Evolutionary conservation across 2,888 invertebrate species (phyloP), one percentile per base, ranked within the genome.

Genomic region (Cerastis rubricosa): DNA sequence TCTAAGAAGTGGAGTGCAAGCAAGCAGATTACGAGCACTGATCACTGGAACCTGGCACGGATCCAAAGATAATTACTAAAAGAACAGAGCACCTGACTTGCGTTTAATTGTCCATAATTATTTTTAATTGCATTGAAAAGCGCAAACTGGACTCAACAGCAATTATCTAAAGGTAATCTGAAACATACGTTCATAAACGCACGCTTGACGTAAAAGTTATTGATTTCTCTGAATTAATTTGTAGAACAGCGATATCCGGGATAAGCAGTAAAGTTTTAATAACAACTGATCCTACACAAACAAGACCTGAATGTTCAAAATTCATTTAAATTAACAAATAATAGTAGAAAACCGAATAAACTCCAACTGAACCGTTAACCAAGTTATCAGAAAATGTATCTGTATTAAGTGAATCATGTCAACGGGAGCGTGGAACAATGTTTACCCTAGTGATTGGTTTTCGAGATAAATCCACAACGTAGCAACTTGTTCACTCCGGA

Each of bases 381-480:
- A 45, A 79, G 83, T 83, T 80, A 80, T 74, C 74, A 76, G 81
- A 78, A 83, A 87, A 88, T 85, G 83, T 82, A 83, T 88, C 85
- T 74, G 63, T 74, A 78, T 81, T 78, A 87, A 87, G 81, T 84
- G 83, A 87, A 88, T 81, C 69, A 70, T 76, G 87, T 84, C 89
- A 87, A 85, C 87, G 85, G 82, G 80, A 76, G 65, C 68, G 57
- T 85, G 76, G 80, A 89, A 90, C 90, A 91, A 88, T 91, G 89
- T 92, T 93, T 91, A 84, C 88, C 80, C 74, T 66, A 72, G 86
- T 87, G 91, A 94, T 93, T 93, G 92, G 90, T 89, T 89, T 88
- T 83, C 84, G 74, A 89, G 92, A 91, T 90, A 91, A 88, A 88
- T 81, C 76, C 82, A 69, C 89, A 87, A 71, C 81, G 85, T 80